Base-by-base conservation (phyloP, 2,888 invertebrate genomes). In the Dynastes tityus region DNA sequence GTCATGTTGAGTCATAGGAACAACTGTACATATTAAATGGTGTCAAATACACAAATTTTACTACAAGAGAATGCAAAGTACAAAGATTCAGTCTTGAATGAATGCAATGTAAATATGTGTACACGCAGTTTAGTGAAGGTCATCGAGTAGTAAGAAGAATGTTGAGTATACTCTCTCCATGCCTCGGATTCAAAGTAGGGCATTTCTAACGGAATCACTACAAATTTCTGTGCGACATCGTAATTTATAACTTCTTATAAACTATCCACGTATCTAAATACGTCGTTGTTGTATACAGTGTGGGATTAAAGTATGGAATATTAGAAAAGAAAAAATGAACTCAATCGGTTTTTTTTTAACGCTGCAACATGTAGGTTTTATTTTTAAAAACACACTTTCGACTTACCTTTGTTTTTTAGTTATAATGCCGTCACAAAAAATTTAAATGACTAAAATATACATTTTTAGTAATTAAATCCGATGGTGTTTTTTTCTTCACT, bases 151-250 rank as follows among this genome's bases (percentile, higher is more conserved):
- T 45, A 67, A 49, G 27, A 67, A 67, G 67, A 67, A 67, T 67
- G 40, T 49, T 49, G 22, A 11, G 16, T 67, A 65, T 22, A 5
- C 9, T 45, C 22, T 67, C 27, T 67, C 11, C 16, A 22, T 22
- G 8, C 32, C 32, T 5, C 32, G 1, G 16, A 27, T 11, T 2
- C 6, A 67, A 49, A 49, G 40, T 40, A 45, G 45, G 40, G 16
- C 67, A 67, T 67, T 67, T 67, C 67, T 45, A 67, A 67, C 40
- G 67, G 63, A 32, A 63, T 29, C 27, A 13, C 27, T 13, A 63
- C 13, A 63, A 63, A 63, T 13, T 63, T 32, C 32, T 63, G 11
- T 32, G 11, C 13, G 55, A 22, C n/a, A 22, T 55, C 22, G 13
- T 55, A 55, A 55, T 55, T n/a, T 45, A 45, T 45, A 45, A 8